Conservation (phyloP, 2,113 vertebrate species). For the Centropus bengalensis region DNA sequence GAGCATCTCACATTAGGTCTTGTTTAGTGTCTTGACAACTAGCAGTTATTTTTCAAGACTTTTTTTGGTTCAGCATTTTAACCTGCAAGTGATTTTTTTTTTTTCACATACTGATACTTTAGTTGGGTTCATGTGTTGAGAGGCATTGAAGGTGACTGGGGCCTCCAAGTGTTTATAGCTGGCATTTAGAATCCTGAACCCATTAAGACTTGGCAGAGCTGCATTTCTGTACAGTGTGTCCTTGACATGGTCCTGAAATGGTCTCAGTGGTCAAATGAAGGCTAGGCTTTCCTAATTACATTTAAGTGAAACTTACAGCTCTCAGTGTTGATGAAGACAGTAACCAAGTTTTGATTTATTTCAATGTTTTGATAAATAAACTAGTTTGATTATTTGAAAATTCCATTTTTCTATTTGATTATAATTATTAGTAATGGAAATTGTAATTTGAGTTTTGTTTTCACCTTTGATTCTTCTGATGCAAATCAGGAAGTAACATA, state of each 20-base stretch:
- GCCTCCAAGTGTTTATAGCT: neutral
- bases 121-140: neutral
- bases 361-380: neutral
- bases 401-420: neutral
- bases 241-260: neutral
- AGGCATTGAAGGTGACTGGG: neutral
- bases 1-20: constrained; percentile 37
- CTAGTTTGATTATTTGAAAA: neutral
- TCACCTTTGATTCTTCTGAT: neutral
- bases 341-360: neutral
- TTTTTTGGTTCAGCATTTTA: neutral
- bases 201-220: neutral
- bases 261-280: neutral
- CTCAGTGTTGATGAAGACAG: neutral
- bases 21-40: constrained; percentile 36
- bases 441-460: neutral
- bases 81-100: neutral
- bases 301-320: neutral
- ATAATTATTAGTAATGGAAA: neutral
- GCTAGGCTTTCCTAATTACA: neutral
- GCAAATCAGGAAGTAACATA: too few species aligned
- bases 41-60: constrained; percentile 45
- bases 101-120: neutral
- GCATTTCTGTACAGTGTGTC: neutral
- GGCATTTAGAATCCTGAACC: neutral